Conservation (phyloP, 2,888 invertebrate species). For the Encarsia formosa region DNA sequence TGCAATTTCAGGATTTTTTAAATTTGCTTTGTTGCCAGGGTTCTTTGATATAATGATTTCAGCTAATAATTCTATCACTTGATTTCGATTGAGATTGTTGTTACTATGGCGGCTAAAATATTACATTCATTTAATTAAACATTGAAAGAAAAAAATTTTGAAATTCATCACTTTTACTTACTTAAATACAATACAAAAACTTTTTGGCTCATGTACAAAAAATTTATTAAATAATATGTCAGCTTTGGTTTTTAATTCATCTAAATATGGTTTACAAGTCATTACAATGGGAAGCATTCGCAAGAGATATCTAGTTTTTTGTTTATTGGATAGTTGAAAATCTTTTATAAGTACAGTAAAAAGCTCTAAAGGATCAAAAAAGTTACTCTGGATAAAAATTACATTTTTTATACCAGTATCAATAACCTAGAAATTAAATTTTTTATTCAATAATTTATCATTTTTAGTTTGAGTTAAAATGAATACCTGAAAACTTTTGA, state of each 20-base stretch:
- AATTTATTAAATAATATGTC: constrained; percentile 68
- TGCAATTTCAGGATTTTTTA: constrained; percentile 72
- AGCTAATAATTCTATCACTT: constrained; percentile 71
- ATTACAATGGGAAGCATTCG: constrained; percentile 77
- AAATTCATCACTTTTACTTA: constrained; percentile 34
- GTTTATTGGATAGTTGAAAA: constrained; percentile 62
- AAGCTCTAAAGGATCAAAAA: constrained; percentile 71
- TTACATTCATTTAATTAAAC: constrained; percentile 4
- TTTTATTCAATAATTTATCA: not conserved
- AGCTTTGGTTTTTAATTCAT: constrained; percentile 68
- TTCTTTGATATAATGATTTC: constrained; percentile 67
- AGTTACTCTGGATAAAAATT: constrained; percentile 77
- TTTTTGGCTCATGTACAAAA: constrained; percentile 67
- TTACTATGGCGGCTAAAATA: constrained; percentile 68
- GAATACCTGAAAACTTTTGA: not conserved
- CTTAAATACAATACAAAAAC: constrained; percentile 75
- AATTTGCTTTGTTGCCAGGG: constrained; percentile 70
- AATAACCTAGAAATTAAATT: constrained; percentile 61
- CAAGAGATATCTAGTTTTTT: constrained; percentile 72
- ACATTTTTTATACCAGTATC: constrained; percentile 80
- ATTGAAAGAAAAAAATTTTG: constrained; percentile 7
- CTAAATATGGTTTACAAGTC: constrained; percentile 71
- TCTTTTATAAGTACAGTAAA: constrained; percentile 70
- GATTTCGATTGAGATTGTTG: constrained; percentile 65
- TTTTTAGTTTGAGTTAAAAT: not conserved